phyloP scores from a whole-genome alignment of 2,888 invertebrate species.

The Gari tellinella region DNA sequence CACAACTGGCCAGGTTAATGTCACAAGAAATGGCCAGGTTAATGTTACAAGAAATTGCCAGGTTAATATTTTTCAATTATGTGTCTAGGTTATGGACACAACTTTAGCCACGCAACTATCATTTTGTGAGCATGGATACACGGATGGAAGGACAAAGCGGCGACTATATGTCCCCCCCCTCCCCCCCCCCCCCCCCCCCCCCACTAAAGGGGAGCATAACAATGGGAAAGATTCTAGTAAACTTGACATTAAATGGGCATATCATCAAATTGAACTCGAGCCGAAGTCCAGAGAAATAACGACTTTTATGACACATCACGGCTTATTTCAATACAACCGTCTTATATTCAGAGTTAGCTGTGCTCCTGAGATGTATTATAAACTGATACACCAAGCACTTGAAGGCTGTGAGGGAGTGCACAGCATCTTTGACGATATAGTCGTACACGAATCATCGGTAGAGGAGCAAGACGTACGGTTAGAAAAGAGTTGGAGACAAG shows the following conservation, averaged over 20 bases:
- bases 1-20: no score
- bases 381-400: constrained; percentile 23
- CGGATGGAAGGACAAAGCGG: no score
- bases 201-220: no score
- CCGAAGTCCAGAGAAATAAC: not conserved
- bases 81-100: no score
- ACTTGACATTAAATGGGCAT: not conserved
- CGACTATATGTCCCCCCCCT: no score
- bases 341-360: constrained; percentile 40
- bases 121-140: no score
- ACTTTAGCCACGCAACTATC: no score
- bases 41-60: no score
- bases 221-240: no score
- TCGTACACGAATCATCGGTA: constrained; percentile 46
- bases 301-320: constrained; percentile 45
- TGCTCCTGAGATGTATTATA: constrained; percentile 51
- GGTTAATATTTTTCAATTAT: no score
- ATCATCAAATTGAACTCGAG: not conserved
- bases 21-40: no score
- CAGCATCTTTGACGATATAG: constrained; percentile 48
- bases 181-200: no score
- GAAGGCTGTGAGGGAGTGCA: constrained; percentile 29
- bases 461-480: constrained; percentile 54
- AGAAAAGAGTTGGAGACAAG: constrained; percentile 32
- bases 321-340: constrained; percentile 37